These are phyloP conservation scores for Hafferia zeledoni DNA, from an alignment of 2,797 vertebrate species.

Conservation along the genomic window DNA sequence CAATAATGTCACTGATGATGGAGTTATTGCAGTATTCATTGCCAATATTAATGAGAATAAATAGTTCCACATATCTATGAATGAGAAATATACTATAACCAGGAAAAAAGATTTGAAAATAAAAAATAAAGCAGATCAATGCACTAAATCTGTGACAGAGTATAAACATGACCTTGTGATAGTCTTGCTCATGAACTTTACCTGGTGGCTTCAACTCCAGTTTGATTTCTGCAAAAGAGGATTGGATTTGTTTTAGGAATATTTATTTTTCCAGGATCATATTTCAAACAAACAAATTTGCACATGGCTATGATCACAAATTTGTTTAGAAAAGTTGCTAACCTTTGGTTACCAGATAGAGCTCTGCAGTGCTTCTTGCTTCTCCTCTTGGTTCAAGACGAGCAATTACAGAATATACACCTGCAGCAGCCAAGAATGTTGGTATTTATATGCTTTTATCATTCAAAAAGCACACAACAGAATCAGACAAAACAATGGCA, in stretches of 20 bases:
- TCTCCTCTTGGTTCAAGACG: slow-evolving; percentile 95
- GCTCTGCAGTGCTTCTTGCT: slow-evolving; percentile 96
- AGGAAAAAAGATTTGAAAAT: background rate
- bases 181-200: slow-evolving; percentile 72
- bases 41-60: background rate
- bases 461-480: background rate
- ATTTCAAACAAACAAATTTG: background rate
- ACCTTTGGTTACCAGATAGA: slow-evolving; percentile 98
- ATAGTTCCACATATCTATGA: background rate
- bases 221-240: slow-evolving; percentile 90
- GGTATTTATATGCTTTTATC: background rate
- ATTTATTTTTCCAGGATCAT: background rate
- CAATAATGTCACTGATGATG: background rate
- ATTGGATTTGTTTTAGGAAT: slow-evolving; percentile 33
- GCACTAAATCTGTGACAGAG: background rate
- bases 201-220: slow-evolving; percentile 90
- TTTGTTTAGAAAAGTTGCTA: slow-evolving; percentile 33
- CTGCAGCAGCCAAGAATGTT: slow-evolving; percentile 69
- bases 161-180: background rate
- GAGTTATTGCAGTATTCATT: background rate
- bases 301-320: background rate
- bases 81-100: background rate
- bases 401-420: slow-evolving; percentile 98
- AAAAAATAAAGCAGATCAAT: background rate
- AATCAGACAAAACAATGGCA: background rate